phyloP scores from a whole-genome alignment of 2,797 vertebrate species.

The Alosa sapidissima region DNA sequence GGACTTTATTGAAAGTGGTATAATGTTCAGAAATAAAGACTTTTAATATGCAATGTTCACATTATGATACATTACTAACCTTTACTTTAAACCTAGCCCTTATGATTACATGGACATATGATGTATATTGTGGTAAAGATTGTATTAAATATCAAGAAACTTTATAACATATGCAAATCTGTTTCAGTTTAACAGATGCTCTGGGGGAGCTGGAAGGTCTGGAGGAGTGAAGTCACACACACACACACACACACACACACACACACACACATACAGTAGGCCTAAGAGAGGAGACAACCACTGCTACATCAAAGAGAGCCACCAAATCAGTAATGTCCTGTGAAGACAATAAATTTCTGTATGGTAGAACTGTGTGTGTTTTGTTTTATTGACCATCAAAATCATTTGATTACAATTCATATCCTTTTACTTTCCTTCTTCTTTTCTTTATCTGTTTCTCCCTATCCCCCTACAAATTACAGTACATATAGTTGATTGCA shows the following conservation, averaged over 20 bases:
- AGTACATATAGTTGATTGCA: no score
- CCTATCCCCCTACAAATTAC: not conserved
- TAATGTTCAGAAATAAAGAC: no score
- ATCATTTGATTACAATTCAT: not conserved
- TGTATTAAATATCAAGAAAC: not conserved
- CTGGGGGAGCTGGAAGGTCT: slow-evolving; percentile 7
- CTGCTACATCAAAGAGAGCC: not conserved
- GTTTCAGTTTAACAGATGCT: slow-evolving; percentile 6
- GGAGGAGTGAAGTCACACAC: not conserved
- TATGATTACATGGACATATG: no score
- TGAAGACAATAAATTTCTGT: not conserved
- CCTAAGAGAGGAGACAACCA: not conserved
- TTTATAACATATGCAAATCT: not conserved
- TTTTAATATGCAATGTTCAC: no score
- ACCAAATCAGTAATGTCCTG: not conserved
- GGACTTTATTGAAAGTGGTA: no score
- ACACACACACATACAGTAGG: not conserved
- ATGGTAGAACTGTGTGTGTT: not conserved
- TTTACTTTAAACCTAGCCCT: no score
- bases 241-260: not conserved
- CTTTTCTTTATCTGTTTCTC: not conserved
- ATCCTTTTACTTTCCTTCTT: not conserved
- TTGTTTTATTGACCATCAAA: not conserved
- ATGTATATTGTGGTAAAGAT: no score
- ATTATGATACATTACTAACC: no score